phyloP scores from a whole-genome alignment of 2,888 invertebrate species.

The Leptura quadrifasciata region DNA sequence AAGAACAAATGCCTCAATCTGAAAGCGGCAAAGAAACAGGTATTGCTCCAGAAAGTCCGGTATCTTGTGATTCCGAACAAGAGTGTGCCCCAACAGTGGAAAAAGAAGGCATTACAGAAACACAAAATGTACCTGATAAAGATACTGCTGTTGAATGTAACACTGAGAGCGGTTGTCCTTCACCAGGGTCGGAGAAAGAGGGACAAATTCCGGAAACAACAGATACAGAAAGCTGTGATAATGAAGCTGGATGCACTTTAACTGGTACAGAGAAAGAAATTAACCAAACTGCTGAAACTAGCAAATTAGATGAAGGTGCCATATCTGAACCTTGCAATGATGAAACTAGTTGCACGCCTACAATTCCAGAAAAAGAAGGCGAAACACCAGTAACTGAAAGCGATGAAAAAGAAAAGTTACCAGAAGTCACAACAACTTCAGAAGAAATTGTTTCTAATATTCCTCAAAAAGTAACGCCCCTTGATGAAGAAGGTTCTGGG shows the following conservation, averaged over 20 bases:
- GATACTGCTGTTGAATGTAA: conserved; percentile 30
- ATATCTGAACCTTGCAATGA: conserved; percentile 34
- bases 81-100: conserved; percentile 9
- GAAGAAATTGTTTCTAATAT: neutral
- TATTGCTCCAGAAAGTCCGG: conserved; percentile 15
- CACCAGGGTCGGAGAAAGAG: conserved; percentile 19
- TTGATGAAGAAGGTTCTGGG: neutral
- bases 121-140: conserved; percentile 32
- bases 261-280: conserved; percentile 42
- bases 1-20: conserved; percentile 43
- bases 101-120: conserved; percentile 20
- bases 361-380: conserved; percentile 34
- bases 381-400: conserved; percentile 27
- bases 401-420: neutral
- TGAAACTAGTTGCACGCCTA: conserved; percentile 35
- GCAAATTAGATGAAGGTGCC: neutral
- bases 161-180: conserved; percentile 1
- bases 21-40: conserved; percentile 40
- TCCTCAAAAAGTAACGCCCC: neutral
- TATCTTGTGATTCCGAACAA: conserved; percentile 24
- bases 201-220: conserved; percentile 44
- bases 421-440: neutral
- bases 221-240: neutral
- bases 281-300: neutral
- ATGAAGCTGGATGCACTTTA: conserved; percentile 10